Conservation (phyloP, 2,797 vertebrate genomes). For the Tapera naevia region DNA sequence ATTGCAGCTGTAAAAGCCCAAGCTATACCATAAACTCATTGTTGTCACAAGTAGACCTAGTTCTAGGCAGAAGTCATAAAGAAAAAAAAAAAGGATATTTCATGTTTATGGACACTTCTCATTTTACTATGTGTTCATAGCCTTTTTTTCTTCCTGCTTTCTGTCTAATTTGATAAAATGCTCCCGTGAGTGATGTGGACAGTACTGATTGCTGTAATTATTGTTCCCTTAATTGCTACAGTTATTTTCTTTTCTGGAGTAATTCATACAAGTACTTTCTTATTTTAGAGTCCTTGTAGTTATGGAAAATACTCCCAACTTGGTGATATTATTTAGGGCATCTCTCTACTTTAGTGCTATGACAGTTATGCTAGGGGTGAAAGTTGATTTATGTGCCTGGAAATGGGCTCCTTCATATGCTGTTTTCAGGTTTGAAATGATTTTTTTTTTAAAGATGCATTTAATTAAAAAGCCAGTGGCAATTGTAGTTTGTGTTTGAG, state of each 20-base stretch:
- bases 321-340: not conserved
- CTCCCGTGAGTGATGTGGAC: not conserved
- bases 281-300: not conserved
- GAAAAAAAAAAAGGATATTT: not conserved
- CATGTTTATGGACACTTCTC: not conserved
- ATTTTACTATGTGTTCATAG: not conserved
- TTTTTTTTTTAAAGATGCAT: not conserved
- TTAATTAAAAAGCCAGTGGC: not conserved
- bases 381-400: not conserved
- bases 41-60: not conserved
- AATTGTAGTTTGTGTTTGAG: not conserved
- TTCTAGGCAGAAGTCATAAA: not conserved
- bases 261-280: not conserved
- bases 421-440: not conserved
- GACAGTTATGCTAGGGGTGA: not conserved
- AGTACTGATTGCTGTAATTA: slow-evolving; percentile 38
- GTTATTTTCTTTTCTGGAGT: slow-evolving; percentile 1
- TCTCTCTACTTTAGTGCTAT: not conserved
- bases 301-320: not conserved
- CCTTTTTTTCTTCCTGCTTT: not conserved
- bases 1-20: not conserved
- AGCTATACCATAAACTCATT: not conserved
- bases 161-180: not conserved
- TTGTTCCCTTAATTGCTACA: slow-evolving; percentile 10
- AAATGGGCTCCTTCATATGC: not conserved